Evolutionary conservation across 1,140 invertebrate genomes (phyloP).

Genomic region (Akabosia matsudoensis): DNA sequence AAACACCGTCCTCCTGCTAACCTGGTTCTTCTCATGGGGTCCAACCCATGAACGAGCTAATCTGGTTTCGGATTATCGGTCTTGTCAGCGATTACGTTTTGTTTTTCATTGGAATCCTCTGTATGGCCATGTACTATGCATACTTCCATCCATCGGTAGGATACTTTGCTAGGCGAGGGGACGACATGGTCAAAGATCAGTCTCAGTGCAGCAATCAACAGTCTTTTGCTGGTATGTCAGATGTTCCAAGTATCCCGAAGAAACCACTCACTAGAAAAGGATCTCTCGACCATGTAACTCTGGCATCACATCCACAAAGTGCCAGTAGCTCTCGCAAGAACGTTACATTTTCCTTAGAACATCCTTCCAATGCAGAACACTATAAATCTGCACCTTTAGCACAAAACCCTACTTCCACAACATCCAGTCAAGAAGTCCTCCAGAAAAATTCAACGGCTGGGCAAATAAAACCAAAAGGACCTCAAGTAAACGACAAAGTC

Average conservation of each 20-base stretch:
- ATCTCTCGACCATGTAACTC: conserved; percentile 33
- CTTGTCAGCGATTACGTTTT: conserved; percentile 44
- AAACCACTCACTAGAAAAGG: conserved; percentile 38
- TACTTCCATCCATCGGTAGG: conserved; percentile 53
- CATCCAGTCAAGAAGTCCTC: not conserved
- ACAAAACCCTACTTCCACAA: not conserved
- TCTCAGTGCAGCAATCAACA: conserved; percentile 20
- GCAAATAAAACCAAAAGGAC: not conserved
- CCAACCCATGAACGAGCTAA: conserved; percentile 35
- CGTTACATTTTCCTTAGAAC: conserved; percentile 40
- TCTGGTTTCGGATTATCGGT: conserved; percentile 43
- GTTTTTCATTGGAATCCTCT: conserved; percentile 54
- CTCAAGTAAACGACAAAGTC: conserved; percentile 6
- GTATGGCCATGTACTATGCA: conserved; percentile 55
- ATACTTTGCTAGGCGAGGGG: conserved; percentile 32
- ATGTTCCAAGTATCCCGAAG: not conserved
- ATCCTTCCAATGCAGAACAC: not conserved
- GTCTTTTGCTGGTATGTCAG: not conserved
- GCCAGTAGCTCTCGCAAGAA: conserved; percentile 40
- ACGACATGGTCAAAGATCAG: conserved; percentile 20
- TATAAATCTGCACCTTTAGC: not conserved
- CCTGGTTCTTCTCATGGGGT: conserved; percentile 51
- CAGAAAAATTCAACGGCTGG: not conserved
- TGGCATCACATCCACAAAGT: conserved; percentile 33
- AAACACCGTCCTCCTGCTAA: conserved; percentile 54